phyloP scores from a whole-genome alignment of 2,113 vertebrate genomes.

The Athene cunicularia region DNA sequence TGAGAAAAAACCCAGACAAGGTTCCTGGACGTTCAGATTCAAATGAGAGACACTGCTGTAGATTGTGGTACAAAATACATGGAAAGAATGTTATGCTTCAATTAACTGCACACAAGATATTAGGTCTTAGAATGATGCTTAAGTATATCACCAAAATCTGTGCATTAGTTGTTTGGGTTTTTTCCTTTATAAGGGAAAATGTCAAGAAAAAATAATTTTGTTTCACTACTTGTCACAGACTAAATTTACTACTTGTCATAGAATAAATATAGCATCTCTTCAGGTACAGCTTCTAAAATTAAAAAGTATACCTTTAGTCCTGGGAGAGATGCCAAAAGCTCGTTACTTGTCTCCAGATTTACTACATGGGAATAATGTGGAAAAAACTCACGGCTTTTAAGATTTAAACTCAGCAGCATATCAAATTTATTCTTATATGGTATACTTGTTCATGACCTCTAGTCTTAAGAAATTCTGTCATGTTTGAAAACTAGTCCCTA shows the following conservation, averaged over 20 bases:
- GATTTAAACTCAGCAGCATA: conserved; percentile 75
- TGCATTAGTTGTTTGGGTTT: background rate
- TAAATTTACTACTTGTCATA: conserved; percentile 9
- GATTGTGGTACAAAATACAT: background rate
- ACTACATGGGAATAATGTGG: conserved; percentile 69
- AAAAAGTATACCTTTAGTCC: conserved; percentile 61
- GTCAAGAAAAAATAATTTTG: conserved; percentile 3
- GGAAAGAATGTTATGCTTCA: background rate
- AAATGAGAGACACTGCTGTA: background rate
- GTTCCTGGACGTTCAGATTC: background rate
- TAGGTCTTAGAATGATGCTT: background rate
- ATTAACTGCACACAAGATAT: background rate
- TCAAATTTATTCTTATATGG: conserved; percentile 82
- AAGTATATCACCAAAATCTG: background rate
- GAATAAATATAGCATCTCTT: conserved; percentile 53
- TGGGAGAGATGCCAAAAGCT: conserved; percentile 61
- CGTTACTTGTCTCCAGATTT: conserved; percentile 66
- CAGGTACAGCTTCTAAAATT: conserved; percentile 67
- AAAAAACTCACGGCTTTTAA: conserved; percentile 66
- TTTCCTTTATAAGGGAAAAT: conserved; percentile 30
- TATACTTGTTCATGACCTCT: conserved; percentile 81
- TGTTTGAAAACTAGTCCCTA: conserved; percentile 84
- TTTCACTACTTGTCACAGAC: conserved; percentile 27
- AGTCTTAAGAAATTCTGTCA: conserved; percentile 81
- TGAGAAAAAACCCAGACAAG: background rate